phyloP scores from a whole-genome alignment of 2,888 invertebrate genomes.

The Operophtera brumata region DNA sequence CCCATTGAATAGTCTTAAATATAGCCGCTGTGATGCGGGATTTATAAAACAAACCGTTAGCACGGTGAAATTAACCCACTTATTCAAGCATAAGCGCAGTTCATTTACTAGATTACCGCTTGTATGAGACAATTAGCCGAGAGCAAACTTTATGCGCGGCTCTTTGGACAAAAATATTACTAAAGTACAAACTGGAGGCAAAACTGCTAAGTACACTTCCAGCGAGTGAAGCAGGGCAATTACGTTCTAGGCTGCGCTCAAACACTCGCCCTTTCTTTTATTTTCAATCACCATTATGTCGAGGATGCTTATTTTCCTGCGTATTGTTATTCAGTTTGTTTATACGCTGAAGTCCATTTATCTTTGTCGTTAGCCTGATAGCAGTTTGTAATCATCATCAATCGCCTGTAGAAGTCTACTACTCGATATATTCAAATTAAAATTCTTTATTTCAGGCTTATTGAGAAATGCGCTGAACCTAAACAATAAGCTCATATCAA shows the following conservation, averaged over 20 bases:
- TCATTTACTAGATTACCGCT: slow-evolving; percentile 52
- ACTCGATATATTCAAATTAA: too few species aligned
- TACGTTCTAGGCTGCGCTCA: slow-evolving; percentile 38
- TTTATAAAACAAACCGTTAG: slow-evolving; percentile 30
- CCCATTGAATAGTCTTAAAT: slow-evolving; percentile 2
- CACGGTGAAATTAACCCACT: slow-evolving; percentile 41
- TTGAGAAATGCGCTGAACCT: too few species aligned
- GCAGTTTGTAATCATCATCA: slow-evolving; percentile 17
- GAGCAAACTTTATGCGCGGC: slow-evolving; percentile 50
- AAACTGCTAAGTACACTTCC: slow-evolving; percentile 42
- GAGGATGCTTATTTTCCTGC: slow-evolving; percentile 38
- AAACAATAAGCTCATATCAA: too few species aligned
- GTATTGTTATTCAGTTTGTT: slow-evolving; percentile 38
- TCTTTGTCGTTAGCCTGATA: slow-evolving; percentile 26
- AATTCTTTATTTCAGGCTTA: too few species aligned
- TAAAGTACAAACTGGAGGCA: slow-evolving; percentile 34
- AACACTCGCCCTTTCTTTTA: slow-evolving; percentile 41
- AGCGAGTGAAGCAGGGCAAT: slow-evolving; percentile 44
- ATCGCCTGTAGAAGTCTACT: too few species aligned
- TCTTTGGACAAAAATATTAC: slow-evolving; percentile 42
- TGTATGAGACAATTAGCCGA: slow-evolving; percentile 47
- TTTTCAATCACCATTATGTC: slow-evolving; percentile 44
- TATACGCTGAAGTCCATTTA: slow-evolving; percentile 14
- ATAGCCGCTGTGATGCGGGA: slow-evolving; percentile 11
- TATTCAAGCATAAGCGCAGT: slow-evolving; percentile 47